Evolutionary conservation across 2,888 invertebrate genomes (phyloP), one percentile per base, ranked within the genome.

Genomic region (Scrobipalpa atriplicella): DNA sequence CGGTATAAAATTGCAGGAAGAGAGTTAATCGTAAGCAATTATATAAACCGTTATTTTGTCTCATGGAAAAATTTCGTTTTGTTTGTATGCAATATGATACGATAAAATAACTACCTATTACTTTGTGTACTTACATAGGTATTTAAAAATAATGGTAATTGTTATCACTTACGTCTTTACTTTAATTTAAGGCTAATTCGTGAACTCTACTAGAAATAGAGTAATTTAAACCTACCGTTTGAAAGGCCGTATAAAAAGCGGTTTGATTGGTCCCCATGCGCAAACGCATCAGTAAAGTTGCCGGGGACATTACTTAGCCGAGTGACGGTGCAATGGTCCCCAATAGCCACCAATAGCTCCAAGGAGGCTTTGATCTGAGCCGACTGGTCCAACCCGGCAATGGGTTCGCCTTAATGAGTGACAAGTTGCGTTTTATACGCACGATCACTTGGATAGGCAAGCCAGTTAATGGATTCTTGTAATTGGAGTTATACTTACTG

Each of bases 301-400:
- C 63, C 16, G 16, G 13, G 29, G 29, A 36, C 63, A 63, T 63
- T 63, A 63, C 36, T 63, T 38, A 52, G 10, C 38, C 21, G 41
- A 41, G 52, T 63, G 63, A 63, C 89, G 79, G 85, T 79, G 79
- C 79, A 89, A 89, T 89, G 79, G 84, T 70, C 41, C 16, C 61
- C 41, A 62, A 19, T 43, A 18, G 18, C 61, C 60, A 38, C 60
- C 60, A 39, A 60, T 60, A 39, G 60, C 36, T 39, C 16, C 6
- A n/a, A 19, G 9, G 7, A 1, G 3, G 9, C 41, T 62, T 62
- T 62, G 61, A 56, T 41, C 39, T 13, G 41, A 16, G 61, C 61
- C 61, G 61, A 56, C 54, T 13, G 11, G 29, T 11, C 61, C 29
- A 56, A 19, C 11, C 21, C 21, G 29, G 54, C 54, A 21, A 56